These are phyloP conservation scores for Cancer borealis DNA, from an alignment of 2,888 invertebrate genomes.

Conservation along the genomic window DNA sequence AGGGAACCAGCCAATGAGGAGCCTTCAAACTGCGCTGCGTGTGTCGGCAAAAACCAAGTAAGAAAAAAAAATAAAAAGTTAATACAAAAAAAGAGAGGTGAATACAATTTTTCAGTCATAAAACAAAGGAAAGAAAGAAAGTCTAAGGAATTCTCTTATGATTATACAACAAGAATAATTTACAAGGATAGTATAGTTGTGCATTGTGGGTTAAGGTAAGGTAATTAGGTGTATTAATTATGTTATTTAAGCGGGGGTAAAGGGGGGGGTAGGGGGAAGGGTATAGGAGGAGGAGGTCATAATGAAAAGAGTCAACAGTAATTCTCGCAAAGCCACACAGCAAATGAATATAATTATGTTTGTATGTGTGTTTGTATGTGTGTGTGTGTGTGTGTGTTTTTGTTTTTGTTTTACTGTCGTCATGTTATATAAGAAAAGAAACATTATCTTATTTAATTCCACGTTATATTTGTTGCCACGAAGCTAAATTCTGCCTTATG, in stretches of 20 bases:
- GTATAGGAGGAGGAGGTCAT: not conserved
- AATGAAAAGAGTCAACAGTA: not conserved
- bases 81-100: not conserved
- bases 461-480: not conserved
- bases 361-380: not conserved
- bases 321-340: not conserved
- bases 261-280: not conserved
- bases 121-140: slow-evolving; percentile 9
- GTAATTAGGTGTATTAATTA: not conserved
- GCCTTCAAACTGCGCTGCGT: not conserved
- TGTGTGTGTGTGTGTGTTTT: no score
- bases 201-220: not conserved
- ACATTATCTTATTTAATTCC: not conserved
- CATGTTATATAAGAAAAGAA: not conserved
- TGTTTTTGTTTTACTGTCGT: not conserved
- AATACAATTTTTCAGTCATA: not conserved
- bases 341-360: not conserved
- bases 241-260: not conserved
- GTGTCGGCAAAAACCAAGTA: not conserved
- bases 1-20: not conserved
- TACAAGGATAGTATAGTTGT: not conserved
- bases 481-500: not conserved
- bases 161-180: not conserved
- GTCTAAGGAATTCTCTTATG: not conserved
- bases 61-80: not conserved